Conservation (phyloP, 2,113 vertebrate genomes). For the Rhea americana region DNA sequence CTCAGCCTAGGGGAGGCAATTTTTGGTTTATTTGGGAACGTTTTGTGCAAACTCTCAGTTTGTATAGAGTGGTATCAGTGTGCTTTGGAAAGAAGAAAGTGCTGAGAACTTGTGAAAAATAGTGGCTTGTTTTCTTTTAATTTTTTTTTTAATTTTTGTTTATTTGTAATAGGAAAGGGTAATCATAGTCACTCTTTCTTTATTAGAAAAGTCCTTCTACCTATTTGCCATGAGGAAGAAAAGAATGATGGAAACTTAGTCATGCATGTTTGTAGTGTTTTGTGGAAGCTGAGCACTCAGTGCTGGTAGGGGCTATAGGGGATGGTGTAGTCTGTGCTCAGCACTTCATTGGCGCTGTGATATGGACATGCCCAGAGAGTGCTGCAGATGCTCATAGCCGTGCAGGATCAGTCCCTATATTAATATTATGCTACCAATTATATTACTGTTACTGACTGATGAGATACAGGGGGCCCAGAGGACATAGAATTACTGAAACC, state of each 20-base stretch:
- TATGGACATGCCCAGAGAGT: neutral
- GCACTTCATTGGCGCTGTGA: neutral
- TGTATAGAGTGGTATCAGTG: neutral
- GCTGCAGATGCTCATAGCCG: neutral
- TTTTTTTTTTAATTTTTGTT: neutral
- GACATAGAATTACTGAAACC: neutral
- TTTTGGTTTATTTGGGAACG: neutral
- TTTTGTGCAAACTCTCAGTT: neutral
- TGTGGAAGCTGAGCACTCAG: neutral
- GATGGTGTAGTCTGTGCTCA: neutral
- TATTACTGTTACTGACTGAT: neutral
- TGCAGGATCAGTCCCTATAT: neutral
- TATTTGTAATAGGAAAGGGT: neutral
- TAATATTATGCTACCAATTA: neutral
- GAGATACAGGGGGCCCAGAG: rapidly evolving
- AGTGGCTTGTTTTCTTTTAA: neutral
- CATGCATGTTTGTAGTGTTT: rapidly evolving
- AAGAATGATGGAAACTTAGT: neutral
- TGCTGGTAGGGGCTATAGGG: neutral
- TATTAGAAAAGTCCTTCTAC: neutral
- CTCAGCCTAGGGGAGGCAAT: neutral
- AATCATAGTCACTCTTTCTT: neutral
- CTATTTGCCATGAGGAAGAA: neutral
- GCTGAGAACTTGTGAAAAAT: neutral
- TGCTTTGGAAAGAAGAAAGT: neutral